Conservation (phyloP, 92 coral and sea anemone species). For the Phenganax stokvisi region DNA sequence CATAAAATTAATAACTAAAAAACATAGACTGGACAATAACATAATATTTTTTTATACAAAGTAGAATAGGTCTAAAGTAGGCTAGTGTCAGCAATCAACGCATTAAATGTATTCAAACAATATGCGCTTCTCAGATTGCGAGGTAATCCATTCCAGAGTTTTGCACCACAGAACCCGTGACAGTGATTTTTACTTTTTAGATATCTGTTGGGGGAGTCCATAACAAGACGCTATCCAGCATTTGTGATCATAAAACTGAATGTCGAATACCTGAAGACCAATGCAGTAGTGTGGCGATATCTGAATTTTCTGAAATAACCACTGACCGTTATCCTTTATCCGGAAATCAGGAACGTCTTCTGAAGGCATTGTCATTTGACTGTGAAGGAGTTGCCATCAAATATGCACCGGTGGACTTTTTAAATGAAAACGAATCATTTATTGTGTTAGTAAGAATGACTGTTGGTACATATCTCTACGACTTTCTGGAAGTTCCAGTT, state of each 20-base stretch:
- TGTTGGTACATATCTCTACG: neutral
- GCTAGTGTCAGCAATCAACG: too few species aligned
- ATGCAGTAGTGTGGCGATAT: constrained; percentile 1
- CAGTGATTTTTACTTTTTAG: neutral
- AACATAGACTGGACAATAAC: too few species aligned
- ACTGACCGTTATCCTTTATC: constrained; percentile 24
- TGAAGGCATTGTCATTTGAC: constrained; percentile 28
- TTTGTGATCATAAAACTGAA: neutral
- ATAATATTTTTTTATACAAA: too few species aligned
- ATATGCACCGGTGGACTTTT: constrained; percentile 19
- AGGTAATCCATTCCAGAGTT: neutral
- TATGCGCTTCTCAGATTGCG: neutral
- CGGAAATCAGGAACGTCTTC: constrained; percentile 22
- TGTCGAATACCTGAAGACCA: neutral
- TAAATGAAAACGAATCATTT: constrained; percentile 21
- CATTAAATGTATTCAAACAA: too few species aligned
- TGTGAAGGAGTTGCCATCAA: constrained; percentile 37
- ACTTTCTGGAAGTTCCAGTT: constrained; percentile 36
- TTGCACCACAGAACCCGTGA: too few species aligned
- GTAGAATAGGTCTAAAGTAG: too few species aligned
- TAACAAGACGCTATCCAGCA: neutral
- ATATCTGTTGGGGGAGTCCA: constrained; percentile 18
- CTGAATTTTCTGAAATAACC: constrained; percentile 13
- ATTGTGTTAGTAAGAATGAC: constrained; percentile 23
- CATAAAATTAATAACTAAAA: too few species aligned